These are phyloP conservation scores for Arge pagana DNA, from an alignment of 2,888 invertebrate genomes.

Conservation along the genomic window DNA sequence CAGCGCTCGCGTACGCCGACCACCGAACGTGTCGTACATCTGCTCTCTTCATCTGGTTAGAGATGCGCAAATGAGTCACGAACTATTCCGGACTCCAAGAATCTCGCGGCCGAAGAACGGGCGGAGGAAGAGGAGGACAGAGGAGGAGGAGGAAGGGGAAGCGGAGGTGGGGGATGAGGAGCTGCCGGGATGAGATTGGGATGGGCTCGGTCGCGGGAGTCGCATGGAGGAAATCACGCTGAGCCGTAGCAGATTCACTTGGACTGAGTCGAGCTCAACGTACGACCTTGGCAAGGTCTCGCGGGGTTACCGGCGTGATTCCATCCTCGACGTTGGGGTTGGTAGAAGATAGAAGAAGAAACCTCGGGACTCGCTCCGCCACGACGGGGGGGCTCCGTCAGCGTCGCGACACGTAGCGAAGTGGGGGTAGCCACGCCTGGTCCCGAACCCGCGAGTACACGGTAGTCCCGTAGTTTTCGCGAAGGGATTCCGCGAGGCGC, in stretches of 20 bases:
- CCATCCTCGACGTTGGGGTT: conserved; percentile 38
- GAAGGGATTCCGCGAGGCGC: too few relatives aligned
- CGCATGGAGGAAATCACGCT: conserved; percentile 22
- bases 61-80: conserved; percentile 52
- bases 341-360: too few relatives aligned
- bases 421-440: not conserved
- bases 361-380: conserved; percentile 12
- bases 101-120: not conserved
- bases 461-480: too few relatives aligned
- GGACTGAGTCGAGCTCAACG: conserved; percentile 50
- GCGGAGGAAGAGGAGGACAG: conserved; percentile 1
- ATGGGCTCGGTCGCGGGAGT: conserved; percentile 28
- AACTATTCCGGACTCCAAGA: conserved; percentile 37
- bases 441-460: too few relatives aligned
- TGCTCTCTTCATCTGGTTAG: conserved; percentile 16
- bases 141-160: too few relatives aligned
- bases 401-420: not conserved
- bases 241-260: conserved; percentile 32
- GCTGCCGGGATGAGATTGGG: conserved; percentile 28
- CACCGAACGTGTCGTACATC: conserved; percentile 6
- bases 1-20: conserved; percentile 13
- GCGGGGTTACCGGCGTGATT: conserved; percentile 56
- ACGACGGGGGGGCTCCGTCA: conserved; percentile 3
- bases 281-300: conserved; percentile 57
- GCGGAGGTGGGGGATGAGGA: conserved; percentile 30